These are phyloP conservation scores for Notiomystis cincta DNA, from an alignment of 2,113 vertebrate species.

Conservation along the genomic window DNA sequence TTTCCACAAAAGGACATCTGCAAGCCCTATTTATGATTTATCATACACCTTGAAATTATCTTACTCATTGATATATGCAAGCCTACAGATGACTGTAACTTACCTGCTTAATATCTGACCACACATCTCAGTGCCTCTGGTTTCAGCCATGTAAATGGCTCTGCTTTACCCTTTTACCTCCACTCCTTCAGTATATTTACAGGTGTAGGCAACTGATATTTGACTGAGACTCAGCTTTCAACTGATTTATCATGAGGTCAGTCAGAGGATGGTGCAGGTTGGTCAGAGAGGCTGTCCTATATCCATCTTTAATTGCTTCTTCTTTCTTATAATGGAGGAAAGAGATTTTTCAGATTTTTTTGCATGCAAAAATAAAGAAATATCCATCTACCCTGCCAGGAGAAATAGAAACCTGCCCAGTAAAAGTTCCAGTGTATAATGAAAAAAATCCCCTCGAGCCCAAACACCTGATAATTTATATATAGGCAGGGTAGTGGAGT, in stretches of 20 bases:
- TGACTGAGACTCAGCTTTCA: not conserved
- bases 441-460: not conserved
- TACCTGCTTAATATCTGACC: not conserved
- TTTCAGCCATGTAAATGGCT: not conserved
- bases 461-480: not conserved
- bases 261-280: not conserved
- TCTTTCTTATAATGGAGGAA: not conserved
- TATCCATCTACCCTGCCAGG: not conserved
- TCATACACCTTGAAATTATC: not conserved
- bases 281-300: not conserved
- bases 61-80: not conserved
- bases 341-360: not conserved
- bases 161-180: not conserved
- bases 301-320: not conserved
- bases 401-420: not conserved
- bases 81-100: not conserved
- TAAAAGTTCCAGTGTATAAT: not conserved
- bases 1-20: not conserved
- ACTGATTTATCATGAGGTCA: not conserved
- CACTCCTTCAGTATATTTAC: not conserved
- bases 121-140: not conserved
- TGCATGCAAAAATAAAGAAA: not conserved
- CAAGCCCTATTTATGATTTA: not conserved
- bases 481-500: not conserved
- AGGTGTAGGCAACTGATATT: not conserved